Percentiles rank a stretch among this genome's conserved stretches.
These are phyloP conservation scores for Clinocottus analis DNA, from an alignment of 2,113 vertebrate genomes.

Conservation along the genomic window DNA sequence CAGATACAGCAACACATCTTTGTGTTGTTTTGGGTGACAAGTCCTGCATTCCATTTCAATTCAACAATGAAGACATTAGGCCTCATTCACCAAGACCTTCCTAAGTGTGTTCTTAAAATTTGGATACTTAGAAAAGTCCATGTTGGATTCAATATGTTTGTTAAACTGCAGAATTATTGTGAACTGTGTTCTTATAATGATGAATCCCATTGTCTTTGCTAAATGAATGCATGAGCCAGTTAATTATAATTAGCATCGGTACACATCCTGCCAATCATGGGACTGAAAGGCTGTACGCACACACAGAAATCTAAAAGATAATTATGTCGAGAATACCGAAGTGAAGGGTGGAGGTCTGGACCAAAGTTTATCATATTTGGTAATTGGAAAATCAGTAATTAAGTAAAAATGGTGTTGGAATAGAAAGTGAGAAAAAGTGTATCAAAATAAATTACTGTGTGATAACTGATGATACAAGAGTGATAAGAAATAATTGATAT, in stretches of 20 bases:
- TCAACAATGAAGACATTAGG: slow-evolving; percentile 15
- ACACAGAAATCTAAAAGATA: not conserved
- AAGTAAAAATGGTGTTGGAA: no score
- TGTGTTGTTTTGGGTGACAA: slow-evolving; percentile 7
- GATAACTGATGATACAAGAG: no score
- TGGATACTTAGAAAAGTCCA: not conserved
- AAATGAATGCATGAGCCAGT: not conserved
- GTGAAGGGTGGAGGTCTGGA: not conserved
- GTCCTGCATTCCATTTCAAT: slow-evolving; percentile 9
- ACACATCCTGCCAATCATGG: not conserved
- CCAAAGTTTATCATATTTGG: no score
- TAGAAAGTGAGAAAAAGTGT: no score
- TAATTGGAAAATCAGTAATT: no score
- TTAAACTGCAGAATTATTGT: not conserved
- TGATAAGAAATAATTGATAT: no score
- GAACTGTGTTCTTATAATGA: not conserved
- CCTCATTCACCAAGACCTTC: not conserved
- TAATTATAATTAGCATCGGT: not conserved
- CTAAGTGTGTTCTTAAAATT: not conserved
- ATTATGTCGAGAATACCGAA: not conserved
- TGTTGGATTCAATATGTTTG: not conserved
- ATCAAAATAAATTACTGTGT: no score
- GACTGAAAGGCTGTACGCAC: not conserved
- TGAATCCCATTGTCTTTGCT: not conserved
- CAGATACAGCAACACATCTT: slow-evolving; percentile 28